Conservation (phyloP, 2,888 invertebrate species). For the Cantharis rufa region DNA sequence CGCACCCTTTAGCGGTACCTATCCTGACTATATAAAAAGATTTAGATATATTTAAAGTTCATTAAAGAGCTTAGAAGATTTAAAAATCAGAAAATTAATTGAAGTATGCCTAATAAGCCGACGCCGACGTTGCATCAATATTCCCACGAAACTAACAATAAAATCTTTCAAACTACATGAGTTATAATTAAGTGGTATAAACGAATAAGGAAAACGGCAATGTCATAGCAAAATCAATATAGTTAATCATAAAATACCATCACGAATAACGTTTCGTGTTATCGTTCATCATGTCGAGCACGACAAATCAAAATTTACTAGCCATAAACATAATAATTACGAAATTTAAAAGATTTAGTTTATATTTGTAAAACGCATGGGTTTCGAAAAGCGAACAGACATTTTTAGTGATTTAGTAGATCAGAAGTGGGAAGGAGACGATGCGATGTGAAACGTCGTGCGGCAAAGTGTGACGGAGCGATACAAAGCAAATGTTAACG, state of each 20-base stretch:
- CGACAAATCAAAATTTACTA: slow-evolving; percentile 11
- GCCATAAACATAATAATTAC: slow-evolving; percentile 27
- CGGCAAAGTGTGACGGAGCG: slow-evolving; percentile 20
- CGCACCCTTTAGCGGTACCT: no score
- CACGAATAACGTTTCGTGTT: slow-evolving; percentile 22
- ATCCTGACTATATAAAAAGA: not conserved
- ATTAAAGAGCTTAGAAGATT: not conserved
- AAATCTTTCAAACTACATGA: not conserved
- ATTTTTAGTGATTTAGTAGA: slow-evolving; percentile 5
- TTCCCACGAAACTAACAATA: slow-evolving; percentile 1
- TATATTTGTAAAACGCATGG: slow-evolving; percentile 50
- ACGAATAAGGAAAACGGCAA: slow-evolving; percentile 9
- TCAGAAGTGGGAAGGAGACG: slow-evolving; percentile 1
- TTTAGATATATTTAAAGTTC: not conserved
- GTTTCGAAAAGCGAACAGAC: slow-evolving; percentile 39
- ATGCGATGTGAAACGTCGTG: not conserved
- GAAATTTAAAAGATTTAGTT: slow-evolving; percentile 31
- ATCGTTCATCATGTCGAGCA: slow-evolving; percentile 18
- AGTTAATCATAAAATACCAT: slow-evolving; percentile 27
- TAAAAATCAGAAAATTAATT: not conserved
- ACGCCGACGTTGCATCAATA: not conserved
- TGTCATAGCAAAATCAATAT: slow-evolving; percentile 22
- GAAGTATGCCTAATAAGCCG: not conserved
- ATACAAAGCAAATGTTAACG: slow-evolving; percentile 43
- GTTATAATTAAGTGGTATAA: slow-evolving; percentile 22